Base-by-base conservation (phyloP, 2,888 invertebrate genomes). In the Oligia latruncula region DNA sequence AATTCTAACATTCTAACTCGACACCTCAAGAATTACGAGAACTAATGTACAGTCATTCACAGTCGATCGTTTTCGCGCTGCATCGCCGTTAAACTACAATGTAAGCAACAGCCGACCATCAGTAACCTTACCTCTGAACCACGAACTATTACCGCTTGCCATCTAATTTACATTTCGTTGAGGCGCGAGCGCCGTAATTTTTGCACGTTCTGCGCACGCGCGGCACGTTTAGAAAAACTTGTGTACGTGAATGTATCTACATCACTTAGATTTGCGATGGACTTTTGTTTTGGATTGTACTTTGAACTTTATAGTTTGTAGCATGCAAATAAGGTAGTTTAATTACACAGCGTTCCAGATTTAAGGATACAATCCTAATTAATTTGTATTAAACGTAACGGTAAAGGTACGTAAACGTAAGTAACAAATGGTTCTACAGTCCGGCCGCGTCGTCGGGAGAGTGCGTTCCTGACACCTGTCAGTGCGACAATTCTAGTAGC, bases 81-180 rank as follows among this genome's bases (percentile, higher is more conserved):
- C 76, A 84, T 78, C 40, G 78, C 81, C 74, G 76, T 87, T 86
- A 86, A 87, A 79, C 72, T 75, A 87, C 85, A 85, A 85, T 81
- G 86, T 77, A 82, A 88, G 86, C 74, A 85, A 78, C 82, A 85
- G 64, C 62, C 74, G 23, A 73, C 81, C 86, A 87, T 85, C 83
- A 84, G 87, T 86, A 91, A 92, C 87, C 74, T 87, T 89, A 90
- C 88, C 92, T 90, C 87, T 89, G 89, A 90, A 90, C 90, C 90
- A 90, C 90, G 90, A 91, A 89, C 90, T 88, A 90, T 90, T 90
- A 90, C 85, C 88, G 83, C 78, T 83, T 80, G 74, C 88, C 84
- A 77, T 89, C 92, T 92, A 93, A 94, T 94, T 94, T 94, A 90
- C 93, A 94, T 94, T 92, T 92, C 89, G 88, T 87, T 85, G 90